Base-by-base conservation (phyloP, 2,113 vertebrate species). In the Pontoporia blainvillei region DNA sequence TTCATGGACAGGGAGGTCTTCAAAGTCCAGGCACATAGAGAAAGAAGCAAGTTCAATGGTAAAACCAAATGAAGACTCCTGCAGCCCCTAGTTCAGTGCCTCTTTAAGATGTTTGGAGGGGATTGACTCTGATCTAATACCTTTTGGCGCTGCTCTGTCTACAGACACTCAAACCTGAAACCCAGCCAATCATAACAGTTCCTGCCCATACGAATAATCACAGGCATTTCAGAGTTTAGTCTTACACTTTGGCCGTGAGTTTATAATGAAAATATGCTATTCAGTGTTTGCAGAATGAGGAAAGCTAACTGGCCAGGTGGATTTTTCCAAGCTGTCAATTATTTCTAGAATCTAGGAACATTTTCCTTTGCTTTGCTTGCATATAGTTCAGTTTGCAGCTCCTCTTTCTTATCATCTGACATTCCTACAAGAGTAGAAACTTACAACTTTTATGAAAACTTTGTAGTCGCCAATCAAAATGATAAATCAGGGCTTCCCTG, bases 221-320 rank as follows among this genome's bases (percentile, higher is more conserved):
- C 7, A 76, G 92, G 73, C 62, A 90, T 79, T 94, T 83, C 79
- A 86, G 57, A 91, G 66, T 87, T 93, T 66, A 84, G 46, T 78
- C 76, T 86, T 67, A 95, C 27, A 31, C 12, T 82, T 41, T 91
- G 57, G 34, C 61, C 17, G 1, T 73, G n/a, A 46, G n/a, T 86
- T 83, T 92, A 39, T 41, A 95, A 89, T 39, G 73, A 91, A 98
- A 96, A 96, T 71, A 75, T 27, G 39, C 57, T 91, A 44, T 78
- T 83, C 36, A 54, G 8, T 91, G 46, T 92, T 95, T 93, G 85
- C 12, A 76, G 90, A 86, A 95, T 67, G 49, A 95, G 39, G 62
- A 86, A 96, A 71, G 73, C 14, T 57, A 52, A 86, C 29, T 49
- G 59, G 66, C n/a, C 67, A 95, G 31, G 41, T 96, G 49, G 49